Percentiles rank a stretch among this genome's conserved stretches.
These are phyloP conservation scores for Euzophera pinguis DNA, from an alignment of 2,888 invertebrate species.

Conservation along the genomic window DNA sequence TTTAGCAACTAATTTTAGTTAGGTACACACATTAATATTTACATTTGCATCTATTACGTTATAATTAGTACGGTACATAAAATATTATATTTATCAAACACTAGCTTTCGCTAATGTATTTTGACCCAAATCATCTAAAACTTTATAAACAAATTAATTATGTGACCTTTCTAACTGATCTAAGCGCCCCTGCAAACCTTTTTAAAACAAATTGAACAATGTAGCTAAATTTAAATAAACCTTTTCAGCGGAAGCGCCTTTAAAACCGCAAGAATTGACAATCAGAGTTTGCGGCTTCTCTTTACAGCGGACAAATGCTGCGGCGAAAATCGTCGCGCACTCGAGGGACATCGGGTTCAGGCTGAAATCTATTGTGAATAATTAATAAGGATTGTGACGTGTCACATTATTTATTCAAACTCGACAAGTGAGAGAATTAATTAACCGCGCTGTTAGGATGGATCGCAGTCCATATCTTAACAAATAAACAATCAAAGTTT, in stretches of 20 bases:
- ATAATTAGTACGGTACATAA: too few relatives aligned
- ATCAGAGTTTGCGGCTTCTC: conserved; percentile 76
- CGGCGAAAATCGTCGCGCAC: conserved; percentile 80
- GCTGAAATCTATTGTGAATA: conserved; percentile 65
- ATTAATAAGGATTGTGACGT: background rate
- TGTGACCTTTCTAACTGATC: background rate
- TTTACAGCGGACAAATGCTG: conserved; percentile 77
- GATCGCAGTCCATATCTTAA: background rate
- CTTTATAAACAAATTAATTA: too few relatives aligned
- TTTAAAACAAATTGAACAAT: background rate
- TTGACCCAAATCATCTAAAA: too few relatives aligned
- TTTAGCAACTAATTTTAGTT: too few relatives aligned
- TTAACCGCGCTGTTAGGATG: background rate
- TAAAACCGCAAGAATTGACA: conserved; percentile 77
- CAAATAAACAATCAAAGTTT: too few relatives aligned
- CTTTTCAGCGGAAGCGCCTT: conserved; percentile 74
- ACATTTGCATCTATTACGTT: too few relatives aligned
- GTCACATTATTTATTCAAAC: background rate
- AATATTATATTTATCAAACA: too few relatives aligned
- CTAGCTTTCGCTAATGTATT: too few relatives aligned
- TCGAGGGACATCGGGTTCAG: conserved; percentile 81
- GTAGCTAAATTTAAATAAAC: conserved; percentile 25
- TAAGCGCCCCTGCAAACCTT: background rate
- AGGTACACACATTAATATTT: too few relatives aligned
- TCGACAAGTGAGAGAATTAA: background rate